These are phyloP conservation scores for Simalia tracyae DNA, from an alignment of 2,797 vertebrate genomes.

Conservation along the genomic window DNA sequence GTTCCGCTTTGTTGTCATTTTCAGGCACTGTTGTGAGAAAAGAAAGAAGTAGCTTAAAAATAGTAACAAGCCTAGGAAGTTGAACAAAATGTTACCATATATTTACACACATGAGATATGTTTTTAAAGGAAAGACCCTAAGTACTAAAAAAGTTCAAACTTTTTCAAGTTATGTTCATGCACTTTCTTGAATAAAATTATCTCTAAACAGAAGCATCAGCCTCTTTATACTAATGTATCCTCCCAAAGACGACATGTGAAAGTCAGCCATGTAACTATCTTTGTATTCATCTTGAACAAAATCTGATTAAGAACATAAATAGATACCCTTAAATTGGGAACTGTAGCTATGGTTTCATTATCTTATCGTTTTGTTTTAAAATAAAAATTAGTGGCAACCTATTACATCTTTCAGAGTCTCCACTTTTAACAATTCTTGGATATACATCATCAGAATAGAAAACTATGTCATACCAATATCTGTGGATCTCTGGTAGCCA, in stretches of 20 bases:
- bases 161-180: not conserved
- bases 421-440: not conserved
- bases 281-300: not conserved
- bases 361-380: not conserved
- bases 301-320: not conserved
- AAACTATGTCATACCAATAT: not conserved
- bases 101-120: not conserved
- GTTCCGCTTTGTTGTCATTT: constrained; percentile 95
- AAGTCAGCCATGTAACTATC: not conserved
- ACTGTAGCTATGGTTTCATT: not conserved
- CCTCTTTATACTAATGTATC: not conserved
- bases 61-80: not conserved
- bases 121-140: not conserved
- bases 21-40: constrained; percentile 82
- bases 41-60: constrained; percentile 1
- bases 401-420: not conserved
- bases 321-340: not conserved
- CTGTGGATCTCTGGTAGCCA: not conserved
- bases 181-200: not conserved
- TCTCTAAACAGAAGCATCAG: not conserved
- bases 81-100: not conserved
- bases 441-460: not conserved
- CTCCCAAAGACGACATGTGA: not conserved
- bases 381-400: not conserved
- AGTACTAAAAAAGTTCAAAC: not conserved